Evolutionary conservation across 2,888 invertebrate species (phyloP).

Genomic region (Sipunculus nudus): DNA sequence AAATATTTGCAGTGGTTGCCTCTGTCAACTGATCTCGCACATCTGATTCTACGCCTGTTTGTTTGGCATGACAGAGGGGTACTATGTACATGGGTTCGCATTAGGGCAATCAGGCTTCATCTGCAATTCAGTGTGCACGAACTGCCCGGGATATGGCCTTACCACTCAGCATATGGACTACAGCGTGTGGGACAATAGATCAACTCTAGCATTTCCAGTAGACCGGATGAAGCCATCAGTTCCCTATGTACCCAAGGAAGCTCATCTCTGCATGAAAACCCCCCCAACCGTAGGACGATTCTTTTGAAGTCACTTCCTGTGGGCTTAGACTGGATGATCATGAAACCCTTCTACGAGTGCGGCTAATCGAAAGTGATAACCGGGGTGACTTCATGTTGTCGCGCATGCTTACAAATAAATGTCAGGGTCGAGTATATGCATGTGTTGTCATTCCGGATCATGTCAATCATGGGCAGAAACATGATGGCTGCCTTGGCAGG

Average conservation of each 20-base stretch:
- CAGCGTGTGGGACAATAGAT: slow-evolving; percentile 42
- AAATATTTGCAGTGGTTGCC: no score
- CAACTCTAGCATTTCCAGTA: slow-evolving; percentile 36
- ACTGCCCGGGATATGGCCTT: slow-evolving; percentile 39
- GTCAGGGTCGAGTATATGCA: not conserved
- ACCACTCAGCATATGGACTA: slow-evolving; percentile 41
- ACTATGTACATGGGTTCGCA: not conserved
- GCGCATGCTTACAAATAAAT: slow-evolving; percentile 1
- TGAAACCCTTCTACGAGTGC: slow-evolving; percentile 34
- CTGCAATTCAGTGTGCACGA: slow-evolving; percentile 31
- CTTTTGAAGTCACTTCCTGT: slow-evolving; percentile 12
- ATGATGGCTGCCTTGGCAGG: slow-evolving; percentile 20
- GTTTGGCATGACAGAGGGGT: no score
- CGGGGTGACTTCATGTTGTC: slow-evolving; percentile 11
- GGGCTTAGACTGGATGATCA: slow-evolving; percentile 14
- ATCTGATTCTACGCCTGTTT: no score
- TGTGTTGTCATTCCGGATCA: slow-evolving; percentile 26
- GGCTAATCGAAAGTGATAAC: slow-evolving; percentile 45
- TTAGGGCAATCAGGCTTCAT: slow-evolving; percentile 21
- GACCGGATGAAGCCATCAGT: slow-evolving; percentile 40
- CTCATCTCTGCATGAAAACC: slow-evolving; percentile 39
- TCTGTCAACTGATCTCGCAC: no score
- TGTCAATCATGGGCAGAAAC: slow-evolving; percentile 35
- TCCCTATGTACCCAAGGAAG: slow-evolving; percentile 42
- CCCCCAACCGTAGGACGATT: slow-evolving; percentile 29